These are phyloP conservation scores for Odontamblyopus lacepedii DNA, from an alignment of 2,797 vertebrate genomes.

Conservation along the genomic window DNA sequence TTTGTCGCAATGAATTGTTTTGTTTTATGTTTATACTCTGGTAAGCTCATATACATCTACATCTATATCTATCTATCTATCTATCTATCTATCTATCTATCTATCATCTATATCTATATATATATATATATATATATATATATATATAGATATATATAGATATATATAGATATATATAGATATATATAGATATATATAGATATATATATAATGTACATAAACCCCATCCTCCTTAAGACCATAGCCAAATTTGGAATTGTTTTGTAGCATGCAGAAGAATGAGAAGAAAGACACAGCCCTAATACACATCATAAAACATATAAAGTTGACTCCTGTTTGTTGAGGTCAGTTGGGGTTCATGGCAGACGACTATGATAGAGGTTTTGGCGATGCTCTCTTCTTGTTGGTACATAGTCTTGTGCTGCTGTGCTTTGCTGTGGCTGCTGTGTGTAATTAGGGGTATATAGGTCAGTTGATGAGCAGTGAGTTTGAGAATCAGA, in stretches of 20 bases:
- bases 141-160: no score
- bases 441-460: slow-evolving; percentile 70
- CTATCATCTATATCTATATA: no score
- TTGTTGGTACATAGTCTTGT: slow-evolving; percentile 19
- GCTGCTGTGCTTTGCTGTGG: slow-evolving; percentile 49
- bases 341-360: slow-evolving; percentile 10
- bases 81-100: no score
- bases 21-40: neutral
- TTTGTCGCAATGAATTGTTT: neutral
- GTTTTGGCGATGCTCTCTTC: slow-evolving; percentile 17
- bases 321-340: neutral
- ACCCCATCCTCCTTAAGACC: no score
- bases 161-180: no score
- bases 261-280: neutral
- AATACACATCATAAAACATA: neutral
- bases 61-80: no score
- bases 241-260: neutral
- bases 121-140: no score
- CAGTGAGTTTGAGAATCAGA: slow-evolving; percentile 75
- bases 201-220: no score
- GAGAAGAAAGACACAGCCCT: neutral
- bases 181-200: no score
- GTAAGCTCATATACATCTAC: no score
- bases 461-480: slow-evolving; percentile 78
- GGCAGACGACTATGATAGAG: slow-evolving; percentile 7